Evolutionary conservation across 2,797 vertebrate species (phyloP).

Genomic region (Sphaeramia orbicularis): DNA sequence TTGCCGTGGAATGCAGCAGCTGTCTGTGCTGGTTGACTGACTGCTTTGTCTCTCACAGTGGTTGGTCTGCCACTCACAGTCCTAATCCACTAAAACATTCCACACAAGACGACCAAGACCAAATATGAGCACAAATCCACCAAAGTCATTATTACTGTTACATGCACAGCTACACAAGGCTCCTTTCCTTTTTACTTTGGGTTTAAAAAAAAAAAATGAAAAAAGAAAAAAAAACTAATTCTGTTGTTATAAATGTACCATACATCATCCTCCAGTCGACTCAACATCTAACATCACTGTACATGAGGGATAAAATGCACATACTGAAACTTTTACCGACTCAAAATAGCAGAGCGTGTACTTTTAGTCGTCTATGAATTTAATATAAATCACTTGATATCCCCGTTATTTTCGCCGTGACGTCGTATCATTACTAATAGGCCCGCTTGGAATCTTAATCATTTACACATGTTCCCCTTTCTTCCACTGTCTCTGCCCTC

Average conservation of each 20-base stretch:
- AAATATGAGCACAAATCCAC: constrained; percentile 9
- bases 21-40: constrained; percentile 59
- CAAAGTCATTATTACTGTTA: neutral
- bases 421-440: constrained; percentile 47
- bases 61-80: constrained; percentile 50
- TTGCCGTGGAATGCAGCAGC: constrained; percentile 53
- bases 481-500: constrained; percentile 27
- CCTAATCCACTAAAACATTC: constrained; percentile 67
- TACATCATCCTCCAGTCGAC: too few species aligned
- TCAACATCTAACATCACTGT: too few species aligned
- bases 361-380: neutral
- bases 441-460: constrained; percentile 59
- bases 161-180: neutral
- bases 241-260: too few species aligned
- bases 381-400: constrained; percentile 2
- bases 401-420: constrained; percentile 9
- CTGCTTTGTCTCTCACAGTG: constrained; percentile 59
- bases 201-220: too few species aligned
- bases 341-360: too few species aligned
- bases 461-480: constrained; percentile 58
- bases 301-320: too few species aligned
- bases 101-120: constrained; percentile 19
- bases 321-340: too few species aligned
- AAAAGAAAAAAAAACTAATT: too few species aligned
- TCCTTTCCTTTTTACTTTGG: constrained; percentile 10